Evolutionary conservation across 2,888 invertebrate genomes (phyloP).

Genomic region (Neoaliturus tenellus): DNA sequence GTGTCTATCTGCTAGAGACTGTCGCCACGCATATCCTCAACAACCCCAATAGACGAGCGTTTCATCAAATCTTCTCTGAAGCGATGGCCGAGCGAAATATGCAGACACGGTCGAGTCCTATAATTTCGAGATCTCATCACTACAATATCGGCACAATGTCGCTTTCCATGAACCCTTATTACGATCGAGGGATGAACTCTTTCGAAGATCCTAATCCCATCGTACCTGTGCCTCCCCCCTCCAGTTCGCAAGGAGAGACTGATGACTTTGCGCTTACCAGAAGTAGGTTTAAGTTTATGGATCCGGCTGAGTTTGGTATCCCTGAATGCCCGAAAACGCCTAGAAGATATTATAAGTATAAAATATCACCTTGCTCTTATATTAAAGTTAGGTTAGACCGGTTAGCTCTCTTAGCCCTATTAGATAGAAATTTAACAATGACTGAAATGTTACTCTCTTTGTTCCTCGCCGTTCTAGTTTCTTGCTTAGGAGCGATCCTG

Average conservation of each 20-base stretch:
- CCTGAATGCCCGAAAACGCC: constrained; percentile 75
- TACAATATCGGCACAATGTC: constrained; percentile 38
- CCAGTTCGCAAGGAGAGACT: constrained; percentile 76
- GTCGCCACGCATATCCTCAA: constrained; percentile 54
- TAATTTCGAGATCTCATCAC: not conserved
- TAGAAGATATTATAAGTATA: constrained; percentile 65
- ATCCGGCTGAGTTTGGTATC: constrained; percentile 74
- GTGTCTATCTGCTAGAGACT: constrained; percentile 59
- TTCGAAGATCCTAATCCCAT: constrained; percentile 48
- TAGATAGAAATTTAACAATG: constrained; percentile 93
- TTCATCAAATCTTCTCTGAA: constrained; percentile 56
- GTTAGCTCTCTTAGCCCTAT: constrained; percentile 91
- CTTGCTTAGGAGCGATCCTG: constrained; percentile 89
- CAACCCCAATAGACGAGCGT: constrained; percentile 50
- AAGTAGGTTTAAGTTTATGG: constrained; percentile 73
- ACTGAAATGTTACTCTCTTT: constrained; percentile 89
- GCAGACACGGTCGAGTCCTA: constrained; percentile 2
- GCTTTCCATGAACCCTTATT: constrained; percentile 46
- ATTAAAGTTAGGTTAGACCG: constrained; percentile 95
- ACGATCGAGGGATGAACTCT: constrained; percentile 40
- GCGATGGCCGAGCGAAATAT: constrained; percentile 38
- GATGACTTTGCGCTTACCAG: constrained; percentile 76
- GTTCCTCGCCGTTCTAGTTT: constrained; percentile 88
- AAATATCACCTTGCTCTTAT: constrained; percentile 70
- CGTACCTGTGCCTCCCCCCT: constrained; percentile 71